These are phyloP conservation scores for Proteles cristata DNA, from an alignment of 2,113 vertebrate species.

Conservation along the genomic window DNA sequence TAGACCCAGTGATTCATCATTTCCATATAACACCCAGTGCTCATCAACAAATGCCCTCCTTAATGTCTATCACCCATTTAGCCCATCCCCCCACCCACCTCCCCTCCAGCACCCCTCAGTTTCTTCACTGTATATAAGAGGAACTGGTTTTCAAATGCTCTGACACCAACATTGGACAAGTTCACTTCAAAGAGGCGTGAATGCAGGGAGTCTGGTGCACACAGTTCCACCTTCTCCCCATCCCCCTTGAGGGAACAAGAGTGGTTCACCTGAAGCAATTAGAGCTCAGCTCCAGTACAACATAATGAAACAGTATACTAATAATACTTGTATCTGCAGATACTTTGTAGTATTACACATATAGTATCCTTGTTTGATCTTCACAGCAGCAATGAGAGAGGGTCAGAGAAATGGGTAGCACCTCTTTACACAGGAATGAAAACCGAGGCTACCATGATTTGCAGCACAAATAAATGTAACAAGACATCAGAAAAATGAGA, in stretches of 20 bases:
- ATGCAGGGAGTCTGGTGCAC: rapidly evolving
- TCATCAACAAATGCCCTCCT: no score
- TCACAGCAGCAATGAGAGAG: background rate
- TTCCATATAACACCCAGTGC: no score
- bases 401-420: background rate
- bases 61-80: no score
- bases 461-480: background rate
- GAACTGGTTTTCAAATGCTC: background rate
- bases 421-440: background rate
- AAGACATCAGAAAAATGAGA: background rate
- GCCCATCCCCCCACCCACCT: no score
- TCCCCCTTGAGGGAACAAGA: background rate
- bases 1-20: no score
- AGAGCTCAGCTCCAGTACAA: background rate
- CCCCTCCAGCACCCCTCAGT: no score
- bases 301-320: background rate
- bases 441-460: background rate
- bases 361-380: background rate
- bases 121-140: no score
- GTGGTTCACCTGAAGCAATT: background rate
- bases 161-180: background rate
- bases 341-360: background rate
- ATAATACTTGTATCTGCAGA: background rate
- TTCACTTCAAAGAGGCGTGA: background rate
- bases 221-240: background rate